A percentile compares a stretch with the other conserved stretches of the same genome.
phyloP scores from a whole-genome alignment of 1,140 invertebrate genomes.

The Drosophila orena region DNA sequence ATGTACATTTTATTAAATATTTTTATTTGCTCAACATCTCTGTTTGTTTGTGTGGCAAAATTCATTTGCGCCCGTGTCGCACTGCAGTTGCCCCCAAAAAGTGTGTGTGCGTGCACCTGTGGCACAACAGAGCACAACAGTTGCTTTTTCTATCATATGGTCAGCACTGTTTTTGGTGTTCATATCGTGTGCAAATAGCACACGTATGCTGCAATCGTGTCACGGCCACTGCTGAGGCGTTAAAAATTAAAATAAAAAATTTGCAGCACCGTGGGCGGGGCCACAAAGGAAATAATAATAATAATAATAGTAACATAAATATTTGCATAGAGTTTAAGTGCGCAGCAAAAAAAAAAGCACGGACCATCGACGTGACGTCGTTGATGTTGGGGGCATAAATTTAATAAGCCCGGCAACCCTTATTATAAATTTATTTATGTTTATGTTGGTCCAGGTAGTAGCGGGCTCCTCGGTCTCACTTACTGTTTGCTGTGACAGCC shows the following conservation, averaged over 20 bases:
- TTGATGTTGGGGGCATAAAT: conserved; percentile 32
- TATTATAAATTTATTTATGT: conserved; percentile 70
- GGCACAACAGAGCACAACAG: conserved; percentile 2
- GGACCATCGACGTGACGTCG: conserved; percentile 19
- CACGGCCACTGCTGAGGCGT: conserved; percentile 28
- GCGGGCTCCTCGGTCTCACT: conserved; percentile 26
- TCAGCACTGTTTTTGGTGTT: conserved; percentile 18
- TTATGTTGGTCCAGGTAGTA: conserved; percentile 56
- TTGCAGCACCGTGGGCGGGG: conserved; percentile 13
- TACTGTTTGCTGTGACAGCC: conserved; percentile 66
- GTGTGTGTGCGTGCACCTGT: conserved; percentile 41
- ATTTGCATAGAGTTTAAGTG: conserved; percentile 47
- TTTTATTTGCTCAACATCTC: conserved; percentile 29
- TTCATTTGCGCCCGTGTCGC: conserved; percentile 39
- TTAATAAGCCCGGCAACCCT: conserved; percentile 61
- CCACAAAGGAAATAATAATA: conserved; percentile 29
- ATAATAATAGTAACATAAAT: conserved; percentile 46
- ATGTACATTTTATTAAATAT: conserved; percentile 40
- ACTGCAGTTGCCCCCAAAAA: conserved; percentile 22
- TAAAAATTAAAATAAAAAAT: conserved; percentile 32
- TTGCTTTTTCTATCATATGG: conserved; percentile 20
- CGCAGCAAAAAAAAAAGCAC: neutral
- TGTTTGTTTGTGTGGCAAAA: conserved; percentile 41
- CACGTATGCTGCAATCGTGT: conserved; percentile 37
- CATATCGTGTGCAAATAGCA: conserved; percentile 43